Evolutionary conservation across 2,888 invertebrate genomes (phyloP), one percentile per base, ranked within the genome.

Genomic region (Lasius platythorax): DNA sequence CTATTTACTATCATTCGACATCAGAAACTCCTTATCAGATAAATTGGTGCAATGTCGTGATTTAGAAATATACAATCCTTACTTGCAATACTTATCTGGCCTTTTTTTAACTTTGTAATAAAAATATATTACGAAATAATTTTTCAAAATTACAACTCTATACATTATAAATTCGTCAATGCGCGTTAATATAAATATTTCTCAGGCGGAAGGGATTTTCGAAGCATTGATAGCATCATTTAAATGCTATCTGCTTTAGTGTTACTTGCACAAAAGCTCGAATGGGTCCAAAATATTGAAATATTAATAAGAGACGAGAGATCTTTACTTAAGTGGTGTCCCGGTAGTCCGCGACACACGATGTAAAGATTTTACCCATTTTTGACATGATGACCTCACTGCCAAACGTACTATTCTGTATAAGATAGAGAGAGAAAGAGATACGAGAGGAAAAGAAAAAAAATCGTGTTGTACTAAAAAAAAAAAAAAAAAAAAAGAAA

Each of bases 321-420:
- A 84, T 84, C 87, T 87, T 85, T 84, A 86, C 81, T 67, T 43
- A 61, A 53, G 8, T 18, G 75, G 82, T 84, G 87, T 75, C 83
- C 64, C 84, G 72, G 75, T 84, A 50, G 58, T 53, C 81, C 82
- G 70, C 64, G 82, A 83, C 81, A 79, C 63, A 79, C 61, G 83
- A 72, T 85, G 87, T 72, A 72, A 88, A 87, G 89, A 86, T 87
- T 78, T 72, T 89, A 91, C 91, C 91, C 85, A 89, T 92, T 90
- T 89, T 89, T 89, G 91, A 92, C 91, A 92, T 88, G 87, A 91
- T 93, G 92, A 93, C 93, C 93, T 94, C 94, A 94, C 94, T 94
- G 94, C 94, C 94, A 94, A 94, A 93, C 89, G 89, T 92, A 93
- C 91, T 91, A 91, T 90, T 91, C 92, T 92, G 87, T 91, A 83